Base-by-base conservation (phyloP, 2,797 vertebrate species). In the Helostoma temminkii region DNA sequence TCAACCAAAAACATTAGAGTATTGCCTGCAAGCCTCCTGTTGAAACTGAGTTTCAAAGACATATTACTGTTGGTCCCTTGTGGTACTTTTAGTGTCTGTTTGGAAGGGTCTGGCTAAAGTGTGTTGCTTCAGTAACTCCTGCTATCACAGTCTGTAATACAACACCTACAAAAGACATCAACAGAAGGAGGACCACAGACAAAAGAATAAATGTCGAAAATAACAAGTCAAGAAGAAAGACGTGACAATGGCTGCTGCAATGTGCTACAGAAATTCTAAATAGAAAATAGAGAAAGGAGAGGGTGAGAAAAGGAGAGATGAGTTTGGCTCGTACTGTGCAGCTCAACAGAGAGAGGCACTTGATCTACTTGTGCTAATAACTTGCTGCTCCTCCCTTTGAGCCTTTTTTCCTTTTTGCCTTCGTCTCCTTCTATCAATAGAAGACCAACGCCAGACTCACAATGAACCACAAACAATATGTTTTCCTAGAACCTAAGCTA, bases 1-100 rank as follows among this genome's bases (percentile, higher is more conserved):
- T 93, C 87, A 90, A 74, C 75, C 64, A 76, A 74, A 84, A 89
- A 85, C 88, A 91, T 86, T 84, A 89, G 86, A 67, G 80, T 83
- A 78, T 64, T 74, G 83, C 85, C 81, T 81, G 68, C 66, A 77
- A 77, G 71, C 66, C 86, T 83, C 74, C 71, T 71, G 81, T 71
- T 89, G 89, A 91, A 89, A 88, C 70, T 43, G 70, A 87, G 77
- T 85, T 81, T 82, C 76, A 43, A 77, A 83, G 82, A 83, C 77
- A 63, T 85, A 89, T 90, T 89, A 85, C 80, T 21, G 77, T 54
- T 41, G 61, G 78, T 47, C 84, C 66, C 88, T 74, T 28, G 77
- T 89, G 90, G 72, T 65, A 63, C 71, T 84, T 80, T 81, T 37
- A 74, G 49, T 81, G 80, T 87, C 81, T 88, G 73, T 69, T 59